A percentile compares a stretch with the other conserved stretches of the same genome.
These are phyloP conservation scores for Bryconaethiops microstoma DNA, from an alignment of 2,797 vertebrate genomes.

Conservation along the genomic window DNA sequence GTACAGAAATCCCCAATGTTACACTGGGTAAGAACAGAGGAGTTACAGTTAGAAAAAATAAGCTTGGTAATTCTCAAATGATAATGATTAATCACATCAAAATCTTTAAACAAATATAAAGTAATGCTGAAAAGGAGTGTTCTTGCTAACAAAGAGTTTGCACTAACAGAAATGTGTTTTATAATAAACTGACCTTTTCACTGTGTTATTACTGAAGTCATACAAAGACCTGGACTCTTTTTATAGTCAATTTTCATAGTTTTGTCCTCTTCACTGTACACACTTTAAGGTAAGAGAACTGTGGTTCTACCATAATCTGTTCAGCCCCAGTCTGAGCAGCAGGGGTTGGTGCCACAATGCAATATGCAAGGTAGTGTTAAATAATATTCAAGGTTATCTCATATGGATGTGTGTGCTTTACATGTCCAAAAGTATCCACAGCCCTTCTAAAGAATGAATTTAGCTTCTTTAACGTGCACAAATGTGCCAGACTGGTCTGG, in stretches of 20 bases:
- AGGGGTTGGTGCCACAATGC: background rate
- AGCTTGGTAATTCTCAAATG: background rate
- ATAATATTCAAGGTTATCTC: background rate
- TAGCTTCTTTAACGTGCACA: background rate
- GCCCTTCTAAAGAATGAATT: background rate
- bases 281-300: background rate
- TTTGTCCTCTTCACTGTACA: background rate
- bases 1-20: slow-evolving; percentile 52
- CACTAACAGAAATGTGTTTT: background rate
- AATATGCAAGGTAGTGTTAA: too few relatives aligned
- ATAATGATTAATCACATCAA: background rate
- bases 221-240: background rate
- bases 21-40: slow-evolving; percentile 32
- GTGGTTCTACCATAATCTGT: background rate
- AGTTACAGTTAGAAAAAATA: background rate
- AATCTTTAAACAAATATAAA: background rate
- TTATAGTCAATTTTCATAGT: background rate
- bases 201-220: background rate
- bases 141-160: too few relatives aligned
- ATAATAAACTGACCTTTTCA: background rate
- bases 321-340: background rate
- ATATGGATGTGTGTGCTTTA: background rate
- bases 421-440: background rate
- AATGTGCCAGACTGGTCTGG: too few relatives aligned
- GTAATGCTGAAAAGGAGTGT: background rate